Base-by-base conservation (phyloP, 2,888 invertebrate genomes). In the Pollenia griseotomentosa region DNA sequence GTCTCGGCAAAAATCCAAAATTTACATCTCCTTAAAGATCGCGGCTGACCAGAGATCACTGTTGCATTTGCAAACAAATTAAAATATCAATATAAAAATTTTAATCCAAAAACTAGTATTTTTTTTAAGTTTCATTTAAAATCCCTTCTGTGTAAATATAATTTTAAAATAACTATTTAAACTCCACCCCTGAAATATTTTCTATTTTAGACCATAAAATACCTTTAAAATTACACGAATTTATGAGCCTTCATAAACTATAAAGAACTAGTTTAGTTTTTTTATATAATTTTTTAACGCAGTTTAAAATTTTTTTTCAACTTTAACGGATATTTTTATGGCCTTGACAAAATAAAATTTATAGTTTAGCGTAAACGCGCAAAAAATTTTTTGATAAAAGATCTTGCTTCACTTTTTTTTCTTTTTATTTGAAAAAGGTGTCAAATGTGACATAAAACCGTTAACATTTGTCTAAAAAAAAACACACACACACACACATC, bases 361-460 rank as follows among this genome's bases (percentile, higher is more conserved):
- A 87, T 87, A 44, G 87, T 87, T 87, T 84, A 65, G 84, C 81
- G 83, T 73, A 77, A 84, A 84, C 44, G 87, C 86, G 78, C 77
- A 81, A 59, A 68, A 40, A 16, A 46, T 61, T 77, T 77, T 83
- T 77, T 65, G 33, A 33, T 57, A 16, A n/a, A 78, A 68, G 51
- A 68, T 68, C 57, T 68, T 75, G 33, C 8, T 3, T 51, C 66
- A 9, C 1, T 33, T 40, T 23, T 14, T 11, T 3, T 23, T 23
- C 1, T 51, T 19, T 68, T 42, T 55, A 66, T 59, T 74, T 48
- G 33, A 48, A 78, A 84, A 84, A 84, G 84, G 87, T 87, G 87
- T 81, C 84, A 87, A 84, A 87, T 86, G 78, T 84, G 84, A 87
- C 84, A 82, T 82, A 84, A 87, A 84, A 84, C 84, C 87, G 87